These are phyloP conservation scores for Neodiprion pinetum DNA, from an alignment of 1,140 invertebrate genomes.

Conservation along the genomic window DNA sequence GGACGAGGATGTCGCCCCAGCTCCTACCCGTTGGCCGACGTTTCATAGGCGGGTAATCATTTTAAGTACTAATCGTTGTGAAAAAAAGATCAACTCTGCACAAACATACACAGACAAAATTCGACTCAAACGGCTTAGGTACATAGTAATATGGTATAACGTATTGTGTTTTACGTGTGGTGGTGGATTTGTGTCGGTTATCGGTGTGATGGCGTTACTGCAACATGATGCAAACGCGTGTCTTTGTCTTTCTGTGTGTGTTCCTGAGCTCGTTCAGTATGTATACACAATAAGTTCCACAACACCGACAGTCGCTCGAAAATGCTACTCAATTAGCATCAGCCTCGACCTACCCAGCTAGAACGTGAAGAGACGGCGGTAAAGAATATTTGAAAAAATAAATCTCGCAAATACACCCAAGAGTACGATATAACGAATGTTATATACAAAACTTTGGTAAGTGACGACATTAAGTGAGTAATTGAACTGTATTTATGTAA, in stretches of 20 bases:
- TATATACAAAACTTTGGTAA: not conserved
- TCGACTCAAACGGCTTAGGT: not conserved
- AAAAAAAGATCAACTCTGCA: not conserved
- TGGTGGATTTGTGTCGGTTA: too few relatives aligned
- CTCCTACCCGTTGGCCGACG: not conserved
- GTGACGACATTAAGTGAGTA: not conserved
- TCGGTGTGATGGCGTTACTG: too few relatives aligned
- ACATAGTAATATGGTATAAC: too few relatives aligned
- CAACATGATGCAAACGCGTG: not conserved
- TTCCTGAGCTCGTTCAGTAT: not conserved
- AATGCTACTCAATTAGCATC: conserved; percentile 17
- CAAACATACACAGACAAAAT: not conserved
- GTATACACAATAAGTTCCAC: conserved; percentile 33
- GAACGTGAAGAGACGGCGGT: conserved; percentile 2
- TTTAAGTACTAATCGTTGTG: not conserved
- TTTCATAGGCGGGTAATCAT: not conserved
- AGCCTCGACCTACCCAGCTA: conserved; percentile 6
- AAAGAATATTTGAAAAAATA: not conserved
- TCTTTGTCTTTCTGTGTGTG: not conserved
- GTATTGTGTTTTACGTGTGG: too few relatives aligned
- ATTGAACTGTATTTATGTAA: not conserved
- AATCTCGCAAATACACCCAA: not conserved
- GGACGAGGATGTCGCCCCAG: not conserved
- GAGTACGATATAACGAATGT: not conserved
- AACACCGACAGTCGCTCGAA: conserved; percentile 41